These are phyloP conservation scores for Xenops minutus DNA, from an alignment of 2,797 vertebrate genomes.

Conservation along the genomic window DNA sequence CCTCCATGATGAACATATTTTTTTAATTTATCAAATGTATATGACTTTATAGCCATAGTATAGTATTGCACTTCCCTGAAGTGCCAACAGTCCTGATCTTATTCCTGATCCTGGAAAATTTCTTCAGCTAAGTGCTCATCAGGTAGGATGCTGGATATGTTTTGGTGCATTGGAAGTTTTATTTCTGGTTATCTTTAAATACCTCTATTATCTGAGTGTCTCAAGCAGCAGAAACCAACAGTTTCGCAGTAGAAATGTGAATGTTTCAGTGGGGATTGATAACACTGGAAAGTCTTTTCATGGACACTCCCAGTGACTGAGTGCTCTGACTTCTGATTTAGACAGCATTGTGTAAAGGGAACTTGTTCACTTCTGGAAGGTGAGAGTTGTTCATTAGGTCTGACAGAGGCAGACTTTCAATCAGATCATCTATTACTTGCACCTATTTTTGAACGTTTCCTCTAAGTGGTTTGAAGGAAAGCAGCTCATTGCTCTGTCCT, in stretches of 20 bases:
- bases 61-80: background rate
- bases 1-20: background rate
- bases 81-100: background rate
- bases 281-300: background rate
- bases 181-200: background rate
- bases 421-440: background rate
- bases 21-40: background rate
- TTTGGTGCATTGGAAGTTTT: background rate
- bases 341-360: background rate
- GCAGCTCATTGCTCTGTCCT: background rate
- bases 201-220: background rate
- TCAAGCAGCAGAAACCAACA: background rate
- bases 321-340: background rate
- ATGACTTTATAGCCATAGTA: background rate
- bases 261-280: background rate
- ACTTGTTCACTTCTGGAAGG: background rate
- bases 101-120: background rate
- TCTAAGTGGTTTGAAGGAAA: background rate
- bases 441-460: background rate
- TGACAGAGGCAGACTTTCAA: background rate
- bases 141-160: background rate
- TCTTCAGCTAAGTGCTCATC: background rate
- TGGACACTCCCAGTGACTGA: background rate
- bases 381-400: background rate
- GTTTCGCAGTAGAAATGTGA: background rate